Evolutionary conservation across 2,113 vertebrate genomes (phyloP), one percentile per base, ranked within the genome.

Genomic region (Maccullochella peelii): DNA sequence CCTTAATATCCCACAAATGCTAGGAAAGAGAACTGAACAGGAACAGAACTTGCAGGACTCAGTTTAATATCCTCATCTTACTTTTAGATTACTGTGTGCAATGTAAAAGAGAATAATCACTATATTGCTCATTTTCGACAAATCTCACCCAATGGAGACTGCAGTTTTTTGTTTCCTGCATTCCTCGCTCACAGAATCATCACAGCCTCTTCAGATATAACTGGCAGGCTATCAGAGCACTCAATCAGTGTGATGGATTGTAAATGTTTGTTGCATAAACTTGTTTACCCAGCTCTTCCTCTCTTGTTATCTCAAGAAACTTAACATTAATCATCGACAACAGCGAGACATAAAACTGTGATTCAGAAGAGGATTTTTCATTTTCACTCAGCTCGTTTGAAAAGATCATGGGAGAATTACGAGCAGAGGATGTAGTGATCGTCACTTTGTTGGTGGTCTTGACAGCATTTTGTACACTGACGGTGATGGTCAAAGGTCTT

Each of bases 181-280:
- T 88, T 86, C 70, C 71, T 77, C 5, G 5, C 30, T 57, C 3
- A 10, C 67, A 88, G 25, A 54, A 82, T 77, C 75, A 57, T 79
- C 82, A 72, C n/a, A n/a, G n/a, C n/a, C n/a, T n/a, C 61, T 72
- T 77, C 27, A 85, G 42, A 86, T 68, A 73, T 38, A 80, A 73
- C 80, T 90, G 87, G 90, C 88, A 86, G 59, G 14, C 38, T 67
- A 88, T 88, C 88, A 80, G 83, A 84, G 66, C 49, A 25, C 61
- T 76, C 76, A 79, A 18, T 88, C 62, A 66, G 54, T 61, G 1
- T 79, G 82, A 89, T 85, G 78, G 73, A 83, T 86, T 66, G 68
- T 74, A 83, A 88, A 90, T 90, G 86, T 89, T 90, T 84, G 76
- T 86, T 83, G 65, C 77, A 70, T 42, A 62, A 88, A 86, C 16